Evolutionary conservation across 2,888 invertebrate species (phyloP), one percentile per base, ranked within the genome.

Genomic region (Rhimphoctona megacephalus): DNA sequence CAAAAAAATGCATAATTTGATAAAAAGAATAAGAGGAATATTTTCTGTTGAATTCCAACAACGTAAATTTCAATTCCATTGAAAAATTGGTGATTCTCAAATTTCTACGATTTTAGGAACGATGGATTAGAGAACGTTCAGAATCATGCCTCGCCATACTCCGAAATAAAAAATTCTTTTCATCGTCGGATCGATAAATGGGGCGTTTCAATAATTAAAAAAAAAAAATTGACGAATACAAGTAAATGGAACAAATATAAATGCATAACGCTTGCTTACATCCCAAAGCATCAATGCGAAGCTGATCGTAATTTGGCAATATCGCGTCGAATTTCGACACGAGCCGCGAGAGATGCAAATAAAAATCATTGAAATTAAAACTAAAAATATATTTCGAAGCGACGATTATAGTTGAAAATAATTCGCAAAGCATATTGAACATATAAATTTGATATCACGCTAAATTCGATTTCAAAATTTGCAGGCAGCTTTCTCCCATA

Each of bases 401-500:
- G 22, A 64, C 33, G 33, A 33, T 64, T 64, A 43, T 67, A 22
- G 43, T 76, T 30, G 43, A 0, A 61, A 43, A 70, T 72, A 64
- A 81, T 79, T 73, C 17, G 70, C 72, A 77, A 86, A 83, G 77
- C 80, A 72, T 83, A 79, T 76, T 54, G 19, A 30, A 74, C 33
- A 70, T 74, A 30, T 39, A 52, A 46, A 64, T 39, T 36, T 73
- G 17, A 66, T 54, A 52, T n/a, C 30, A 61, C 33, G 49, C 78
- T 43, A 73, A 83, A 79, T 22, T 57, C 17, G 66, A 83, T 84
- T 43, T 74, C 22, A 78, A 81, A 86, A 78, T 77, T 86, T 86
- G 86, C 86, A 86, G 86, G 86, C 86, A 86, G 86, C 86, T 73
- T 72, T 81, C 49, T 73, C 33, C 64, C 79, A 72, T 76, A 79